A percentile compares a stretch with the other conserved stretches of the same genome.
Evolutionary conservation across 2,888 invertebrate genomes (phyloP).

Genomic region (Mycalesis mineus): DNA sequence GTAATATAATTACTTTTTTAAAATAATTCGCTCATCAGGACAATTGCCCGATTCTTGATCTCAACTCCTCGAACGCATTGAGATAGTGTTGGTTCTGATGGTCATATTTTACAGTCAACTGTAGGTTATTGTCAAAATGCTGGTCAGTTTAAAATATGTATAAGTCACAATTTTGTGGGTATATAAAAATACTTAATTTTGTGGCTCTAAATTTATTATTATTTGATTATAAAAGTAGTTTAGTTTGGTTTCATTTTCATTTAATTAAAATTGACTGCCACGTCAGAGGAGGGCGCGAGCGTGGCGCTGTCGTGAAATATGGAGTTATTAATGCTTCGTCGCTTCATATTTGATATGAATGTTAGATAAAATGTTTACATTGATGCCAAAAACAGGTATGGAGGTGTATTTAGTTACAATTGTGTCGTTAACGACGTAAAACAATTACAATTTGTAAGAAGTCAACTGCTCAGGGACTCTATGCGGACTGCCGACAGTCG

Average conservation of each 20-base stretch:
- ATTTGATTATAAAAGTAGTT: conserved; percentile 15
- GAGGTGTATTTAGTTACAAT: conserved; percentile 18
- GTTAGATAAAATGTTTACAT: conserved; percentile 18
- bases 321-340: conserved; percentile 7
- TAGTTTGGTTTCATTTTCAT: not conserved
- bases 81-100: conserved; percentile 1
- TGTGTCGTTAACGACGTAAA: conserved; percentile 15
- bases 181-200: not conserved
- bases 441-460: conserved; percentile 11
- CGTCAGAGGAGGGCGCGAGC: not conserved
- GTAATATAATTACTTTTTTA: not conserved
- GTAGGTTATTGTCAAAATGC: conserved; percentile 12
- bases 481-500: conserved; percentile 1
- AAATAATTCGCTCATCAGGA: conserved; percentile 13
- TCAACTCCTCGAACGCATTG: conserved; percentile 29
- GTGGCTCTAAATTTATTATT: conserved; percentile 10
- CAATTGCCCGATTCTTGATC: conserved; percentile 32
- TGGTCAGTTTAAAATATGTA: conserved; percentile 5
- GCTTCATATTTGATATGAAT: conserved; percentile 20
- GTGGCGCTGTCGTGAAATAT: conserved; percentile 1
- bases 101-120: conserved; percentile 4
- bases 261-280: not conserved
- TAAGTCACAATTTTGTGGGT: conserved; percentile 4
- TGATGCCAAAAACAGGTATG: conserved; percentile 26
- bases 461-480: conserved; percentile 23